phyloP scores from a whole-genome alignment of 2,113 vertebrate species.

The Pithys albifrons region DNA sequence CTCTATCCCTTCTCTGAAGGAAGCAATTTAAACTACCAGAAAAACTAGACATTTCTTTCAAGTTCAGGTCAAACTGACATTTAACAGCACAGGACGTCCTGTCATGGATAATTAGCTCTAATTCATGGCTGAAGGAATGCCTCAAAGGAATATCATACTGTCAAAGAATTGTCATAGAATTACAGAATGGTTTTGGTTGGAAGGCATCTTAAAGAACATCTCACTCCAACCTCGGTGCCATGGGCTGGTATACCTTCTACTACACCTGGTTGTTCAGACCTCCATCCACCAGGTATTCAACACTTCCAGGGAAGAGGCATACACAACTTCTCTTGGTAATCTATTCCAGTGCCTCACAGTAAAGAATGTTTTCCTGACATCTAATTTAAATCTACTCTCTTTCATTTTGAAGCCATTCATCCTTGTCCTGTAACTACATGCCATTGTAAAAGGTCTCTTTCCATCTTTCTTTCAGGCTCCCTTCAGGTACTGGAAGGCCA shows the following conservation, averaged over 20 bases:
- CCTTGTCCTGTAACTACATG: neutral
- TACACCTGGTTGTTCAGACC: neutral
- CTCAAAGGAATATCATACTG: neutral
- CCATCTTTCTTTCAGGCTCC: neutral
- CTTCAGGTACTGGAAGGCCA: neutral
- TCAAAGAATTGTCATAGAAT: neutral
- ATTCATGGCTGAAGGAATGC: neutral
- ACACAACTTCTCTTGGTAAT: neutral
- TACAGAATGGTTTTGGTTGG: neutral
- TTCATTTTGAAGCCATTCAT: neutral
- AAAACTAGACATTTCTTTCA: accelerated
- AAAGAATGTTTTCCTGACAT: neutral
- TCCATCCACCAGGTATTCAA: neutral
- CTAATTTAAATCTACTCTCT: neutral
- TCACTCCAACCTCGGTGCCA: neutral
- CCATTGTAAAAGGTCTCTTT: neutral
- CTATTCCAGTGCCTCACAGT: neutral
- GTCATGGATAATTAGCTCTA: neutral
- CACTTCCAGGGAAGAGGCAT: neutral
- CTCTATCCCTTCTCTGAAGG: neutral
- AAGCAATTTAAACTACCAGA: neutral
- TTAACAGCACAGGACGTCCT: neutral
- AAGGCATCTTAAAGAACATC: neutral
- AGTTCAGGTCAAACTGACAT: neutral
- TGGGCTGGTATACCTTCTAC: neutral